Percentiles rank a stretch among this genome's conserved stretches.
Evolutionary conservation across 1,140 invertebrate species (phyloP).

Genomic region (Lucilia cuprina): DNA sequence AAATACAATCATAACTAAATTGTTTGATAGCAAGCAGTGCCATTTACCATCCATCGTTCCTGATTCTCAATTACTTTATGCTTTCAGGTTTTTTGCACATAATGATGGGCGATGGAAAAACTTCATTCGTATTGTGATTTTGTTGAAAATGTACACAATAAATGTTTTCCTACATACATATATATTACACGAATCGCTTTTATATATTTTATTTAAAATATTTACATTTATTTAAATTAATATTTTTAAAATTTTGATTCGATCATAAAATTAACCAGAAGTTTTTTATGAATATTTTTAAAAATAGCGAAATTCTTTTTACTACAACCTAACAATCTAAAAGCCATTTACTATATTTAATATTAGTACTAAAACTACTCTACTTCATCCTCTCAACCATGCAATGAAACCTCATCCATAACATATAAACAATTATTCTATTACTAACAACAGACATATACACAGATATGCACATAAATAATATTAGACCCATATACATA

Average conservation of each 20-base stretch:
- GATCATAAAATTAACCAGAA: too few relatives aligned
- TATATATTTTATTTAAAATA: too few relatives aligned
- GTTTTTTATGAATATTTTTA: neutral
- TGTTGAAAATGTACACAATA: too few relatives aligned
- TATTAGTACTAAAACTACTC: neutral
- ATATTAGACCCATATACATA: neutral
- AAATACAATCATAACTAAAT: constrained; percentile 56
- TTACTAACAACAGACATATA: neutral
- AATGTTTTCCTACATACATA: too few relatives aligned
- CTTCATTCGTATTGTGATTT: too few relatives aligned
- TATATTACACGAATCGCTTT: too few relatives aligned
- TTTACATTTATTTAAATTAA: too few relatives aligned
- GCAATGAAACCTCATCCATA: neutral
- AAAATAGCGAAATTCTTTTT: neutral
- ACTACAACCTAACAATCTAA: neutral
- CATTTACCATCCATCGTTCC: neutral
- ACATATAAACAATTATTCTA: constrained; percentile 8
- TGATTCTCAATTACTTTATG: neutral
- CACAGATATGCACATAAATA: neutral
- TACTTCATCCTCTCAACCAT: neutral
- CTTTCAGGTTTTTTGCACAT: too few relatives aligned
- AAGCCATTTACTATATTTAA: neutral
- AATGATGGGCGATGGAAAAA: too few relatives aligned
- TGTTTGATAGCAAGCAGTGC: constrained; percentile 18
- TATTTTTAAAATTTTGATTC: too few relatives aligned